phyloP scores from a whole-genome alignment of 2,888 invertebrate genomes.

The Diarsia brunnea region DNA sequence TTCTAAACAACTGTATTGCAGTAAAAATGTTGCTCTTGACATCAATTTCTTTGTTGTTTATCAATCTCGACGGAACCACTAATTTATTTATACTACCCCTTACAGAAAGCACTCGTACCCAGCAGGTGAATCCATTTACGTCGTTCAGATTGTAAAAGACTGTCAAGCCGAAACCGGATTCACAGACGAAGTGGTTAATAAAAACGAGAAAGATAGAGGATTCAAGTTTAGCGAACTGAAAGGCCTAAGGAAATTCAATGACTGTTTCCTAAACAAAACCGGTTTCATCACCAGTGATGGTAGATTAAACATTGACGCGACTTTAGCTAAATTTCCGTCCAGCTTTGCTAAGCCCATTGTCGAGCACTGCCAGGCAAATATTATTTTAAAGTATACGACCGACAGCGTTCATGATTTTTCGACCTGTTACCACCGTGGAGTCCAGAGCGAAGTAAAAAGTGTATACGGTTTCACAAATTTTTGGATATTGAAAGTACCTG shows the following conservation, averaged over 20 bases:
- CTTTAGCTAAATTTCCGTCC: neutral
- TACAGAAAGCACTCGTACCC: neutral
- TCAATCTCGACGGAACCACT: neutral
- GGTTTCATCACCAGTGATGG: neutral
- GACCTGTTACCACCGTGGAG: neutral
- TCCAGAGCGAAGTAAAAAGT: neutral
- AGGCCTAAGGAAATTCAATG: neutral
- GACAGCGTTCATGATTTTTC: neutral
- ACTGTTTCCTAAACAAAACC: neutral
- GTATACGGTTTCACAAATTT: neutral
- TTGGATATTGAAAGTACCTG: neutral
- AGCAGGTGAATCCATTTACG: neutral
- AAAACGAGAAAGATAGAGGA: neutral
- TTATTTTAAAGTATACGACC: neutral
- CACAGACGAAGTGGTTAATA: neutral
- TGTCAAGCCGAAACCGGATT: neutral
- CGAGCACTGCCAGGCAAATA: conserved; percentile 8
- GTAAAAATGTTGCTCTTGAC: neutral
- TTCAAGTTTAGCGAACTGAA: neutral
- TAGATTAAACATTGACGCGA: neutral
- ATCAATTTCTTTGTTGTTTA: neutral
- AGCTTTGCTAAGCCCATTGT: neutral
- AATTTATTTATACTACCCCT: neutral
- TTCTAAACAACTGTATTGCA: neutral
- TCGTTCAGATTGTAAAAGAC: neutral